Evolutionary conservation across 2,113 vertebrate species (phyloP).

Genomic region (Mesocricetus auratus): DNA sequence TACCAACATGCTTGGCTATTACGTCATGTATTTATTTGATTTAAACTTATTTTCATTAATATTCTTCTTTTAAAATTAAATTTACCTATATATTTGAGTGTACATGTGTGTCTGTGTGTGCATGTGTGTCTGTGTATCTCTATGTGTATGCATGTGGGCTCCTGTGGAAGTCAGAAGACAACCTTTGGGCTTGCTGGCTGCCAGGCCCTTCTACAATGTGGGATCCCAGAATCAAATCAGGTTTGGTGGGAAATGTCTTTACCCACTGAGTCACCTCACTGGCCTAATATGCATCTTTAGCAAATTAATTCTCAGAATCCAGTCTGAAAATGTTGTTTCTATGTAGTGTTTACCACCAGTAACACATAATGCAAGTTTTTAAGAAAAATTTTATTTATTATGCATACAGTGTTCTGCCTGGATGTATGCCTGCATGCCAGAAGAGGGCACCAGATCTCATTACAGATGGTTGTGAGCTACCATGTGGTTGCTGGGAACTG

Average conservation of each 20-base stretch:
- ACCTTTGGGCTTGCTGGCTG: not conserved
- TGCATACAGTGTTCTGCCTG: no score
- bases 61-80: not conserved
- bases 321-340: not conserved
- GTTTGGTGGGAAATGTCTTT: not conserved
- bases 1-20: not conserved
- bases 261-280: not conserved
- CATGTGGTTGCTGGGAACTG: not conserved
- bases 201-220: not conserved
- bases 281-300: not conserved
- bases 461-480: not conserved
- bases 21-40: not conserved
- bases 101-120: not conserved
- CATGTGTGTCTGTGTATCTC: not conserved
- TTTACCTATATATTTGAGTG: not conserved
- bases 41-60: not conserved
- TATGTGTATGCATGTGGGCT: not conserved
- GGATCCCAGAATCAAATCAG: not conserved
- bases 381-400: no score
- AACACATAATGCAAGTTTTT: not conserved
- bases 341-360: not conserved
- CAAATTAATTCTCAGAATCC: not conserved
- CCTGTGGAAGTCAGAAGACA: not conserved
- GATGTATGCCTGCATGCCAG: no score
- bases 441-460: not conserved